Base-by-base conservation (phyloP, 2,113 vertebrate species). In the Burhinus bistriatus region DNA sequence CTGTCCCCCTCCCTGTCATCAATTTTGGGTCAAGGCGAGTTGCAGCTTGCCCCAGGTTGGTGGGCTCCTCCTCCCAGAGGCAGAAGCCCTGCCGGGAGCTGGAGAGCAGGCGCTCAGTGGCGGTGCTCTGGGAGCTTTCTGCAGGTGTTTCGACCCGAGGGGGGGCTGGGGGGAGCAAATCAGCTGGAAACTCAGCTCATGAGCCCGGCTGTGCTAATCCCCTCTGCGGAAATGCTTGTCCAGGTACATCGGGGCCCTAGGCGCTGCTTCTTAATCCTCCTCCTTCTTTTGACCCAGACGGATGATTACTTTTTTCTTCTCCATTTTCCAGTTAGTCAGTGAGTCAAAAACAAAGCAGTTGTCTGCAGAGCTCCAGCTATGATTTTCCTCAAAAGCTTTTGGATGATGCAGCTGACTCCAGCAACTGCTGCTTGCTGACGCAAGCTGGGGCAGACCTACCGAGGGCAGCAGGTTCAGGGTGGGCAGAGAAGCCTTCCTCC, bases 101-200 rank as follows among this genome's bases (percentile, higher is more conserved):
- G 2, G 32, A 45, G 55, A 51, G 32, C 3, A 3, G 5, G 15
- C 3, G 0, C 26, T 70, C 1, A 4, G 32, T 11, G 4, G 2
- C 1, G 3, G 49, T 2, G 5, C 36, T 77, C 30, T 1, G 1
- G 51, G 54, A 73, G 27, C 7, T 49, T 61, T 66, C 36, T 77
- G 62, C 66, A 77, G 75, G 68, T 83, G 71, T 90, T 30, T 29
- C 5, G 12, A 2, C 14, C 16, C 6, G 1, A 13, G 59, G 10
- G 10, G 29, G 26, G n/a, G 26, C 13, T 1, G 2, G 22, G 49
- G 71, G 15, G 70, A 70, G 44, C 9, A 64, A 87, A 89, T 45
- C 91, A 77, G 34, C 80, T 92, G 89, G 68, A 92, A 89, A 84
- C 19, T 85, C 73, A 51, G 30, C 47, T 89, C 57, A 6, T 40